phyloP scores from a whole-genome alignment of 2,113 vertebrate species.

The Syrrhaptes paradoxus region DNA sequence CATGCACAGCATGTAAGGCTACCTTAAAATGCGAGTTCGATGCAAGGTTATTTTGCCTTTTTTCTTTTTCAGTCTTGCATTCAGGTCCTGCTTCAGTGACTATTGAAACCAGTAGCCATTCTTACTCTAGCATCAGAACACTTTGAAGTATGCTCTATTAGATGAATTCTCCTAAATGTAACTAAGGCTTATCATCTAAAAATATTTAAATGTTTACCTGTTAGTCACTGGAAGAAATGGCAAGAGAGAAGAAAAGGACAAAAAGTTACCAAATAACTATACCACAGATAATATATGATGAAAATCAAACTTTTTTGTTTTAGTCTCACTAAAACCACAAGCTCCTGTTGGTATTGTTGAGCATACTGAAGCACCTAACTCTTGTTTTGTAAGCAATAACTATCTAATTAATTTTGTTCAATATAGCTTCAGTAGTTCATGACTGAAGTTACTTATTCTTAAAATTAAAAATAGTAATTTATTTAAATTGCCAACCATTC shows the following conservation, averaged over 20 bases:
- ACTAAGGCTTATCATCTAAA: background rate
- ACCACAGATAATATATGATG: background rate
- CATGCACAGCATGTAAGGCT: background rate
- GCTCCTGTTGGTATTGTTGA: background rate
- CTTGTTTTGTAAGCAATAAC: background rate
- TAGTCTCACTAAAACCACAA: background rate
- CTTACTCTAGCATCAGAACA: background rate
- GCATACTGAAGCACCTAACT: background rate
- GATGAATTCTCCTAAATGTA: background rate
- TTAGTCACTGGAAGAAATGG: background rate
- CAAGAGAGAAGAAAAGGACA: background rate
- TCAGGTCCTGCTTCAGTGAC: background rate
- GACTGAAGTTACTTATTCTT: background rate
- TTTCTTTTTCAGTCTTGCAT: no score
- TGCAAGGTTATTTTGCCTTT: background rate
- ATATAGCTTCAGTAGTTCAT: background rate
- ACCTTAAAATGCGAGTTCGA: background rate
- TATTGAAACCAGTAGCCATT: background rate
- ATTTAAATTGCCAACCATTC: background rate
- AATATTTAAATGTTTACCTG: background rate
- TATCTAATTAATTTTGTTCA: background rate
- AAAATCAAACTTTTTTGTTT: background rate
- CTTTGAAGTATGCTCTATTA: background rate
- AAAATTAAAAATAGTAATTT: background rate
- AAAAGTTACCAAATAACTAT: background rate